phyloP scores from a whole-genome alignment of 2,888 invertebrate genomes.

The Drosophila birchii region DNA sequence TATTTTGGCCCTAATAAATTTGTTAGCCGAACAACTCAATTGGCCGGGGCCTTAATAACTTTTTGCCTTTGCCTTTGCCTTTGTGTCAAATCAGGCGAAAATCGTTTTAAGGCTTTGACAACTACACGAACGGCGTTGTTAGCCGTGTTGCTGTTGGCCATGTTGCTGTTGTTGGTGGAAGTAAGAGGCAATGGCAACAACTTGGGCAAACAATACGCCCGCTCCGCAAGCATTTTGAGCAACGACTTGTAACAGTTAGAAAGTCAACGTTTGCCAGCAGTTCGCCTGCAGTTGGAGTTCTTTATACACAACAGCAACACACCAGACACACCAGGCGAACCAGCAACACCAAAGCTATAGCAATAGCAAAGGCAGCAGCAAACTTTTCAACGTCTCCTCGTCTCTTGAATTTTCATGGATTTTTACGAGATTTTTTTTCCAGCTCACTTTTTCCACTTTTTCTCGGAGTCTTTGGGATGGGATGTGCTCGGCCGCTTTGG shows the following conservation, averaged over 20 bases:
- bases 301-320: conserved; percentile 59
- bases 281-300: conserved; percentile 57
- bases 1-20: conserved; percentile 41
- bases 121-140: conserved; percentile 66
- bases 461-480: conserved; percentile 49
- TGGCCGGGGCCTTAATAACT: conserved; percentile 58
- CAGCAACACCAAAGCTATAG: conserved; percentile 43
- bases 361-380: conserved; percentile 35
- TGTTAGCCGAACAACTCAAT: conserved; percentile 71
- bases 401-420: conserved; percentile 75
- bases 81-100: conserved; percentile 78
- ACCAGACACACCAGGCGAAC: conserved; percentile 20
- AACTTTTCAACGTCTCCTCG: conserved; percentile 57
- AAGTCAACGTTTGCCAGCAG: conserved; percentile 65
- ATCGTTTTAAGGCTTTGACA: conserved; percentile 77
- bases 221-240: conserved; percentile 61
- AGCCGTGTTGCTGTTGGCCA: conserved; percentile 39
- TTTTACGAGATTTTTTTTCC: conserved; percentile 68
- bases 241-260: conserved; percentile 73
- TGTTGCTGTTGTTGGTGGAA: conserved; percentile 42
- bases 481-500: conserved; percentile 42
- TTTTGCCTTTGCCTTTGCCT: conserved; percentile 58
- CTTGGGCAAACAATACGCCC: conserved; percentile 65
- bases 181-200: conserved; percentile 41
- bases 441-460: conserved; percentile 40